Base-by-base conservation (phyloP, 1,140 invertebrate genomes). In the Meloidogyne exigua region DNA sequence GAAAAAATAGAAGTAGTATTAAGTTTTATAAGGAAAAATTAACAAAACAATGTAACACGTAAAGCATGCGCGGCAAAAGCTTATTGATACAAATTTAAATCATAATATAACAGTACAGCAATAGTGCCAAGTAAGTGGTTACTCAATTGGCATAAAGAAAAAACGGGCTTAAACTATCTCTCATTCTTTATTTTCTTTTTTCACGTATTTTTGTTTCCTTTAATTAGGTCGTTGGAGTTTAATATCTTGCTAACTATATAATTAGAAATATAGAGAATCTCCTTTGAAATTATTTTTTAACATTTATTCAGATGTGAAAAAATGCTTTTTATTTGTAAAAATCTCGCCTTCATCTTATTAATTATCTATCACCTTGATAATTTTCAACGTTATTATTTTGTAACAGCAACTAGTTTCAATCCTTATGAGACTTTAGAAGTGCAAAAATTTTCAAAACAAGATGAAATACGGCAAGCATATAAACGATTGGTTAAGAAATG, bases 401-500 rank as follows among this genome's bases (percentile, higher is more conserved):
- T n/a, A n/a, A n/a, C 21, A 42, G 42, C 68, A 10, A 44, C 23
- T 21, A 65, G 25, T 28, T 62, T 73, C 72, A 39, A 73, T 32
- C 72, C 72, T 1, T 73, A 73, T 65, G 36, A 73, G 10, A 72
- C 26, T 11, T 74, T 86, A 15, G 86, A 85, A 26, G 44, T 87
- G 23, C 69, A 62, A 21, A 76, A 77, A 64, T 68, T 28, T 25
- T 83, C 84, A 11, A 70, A 74, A 15, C 57, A 68, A 12, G 75
- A 78, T 25, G 85, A 87, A 39, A 87, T 87, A 4, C 87, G 87
- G 68, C 75, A 76, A 42, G 86, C 85, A 0, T 87, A 87, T 69
- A 87, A 87, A 64, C 64, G 66, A 25, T 73, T 85, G 15, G 85
- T 80, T 13, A 83, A 64, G 57, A 80, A 87, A 84, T 87, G 82